Base-by-base conservation (phyloP, 2,797 vertebrate species). In the Darevskia nairensis region DNA sequence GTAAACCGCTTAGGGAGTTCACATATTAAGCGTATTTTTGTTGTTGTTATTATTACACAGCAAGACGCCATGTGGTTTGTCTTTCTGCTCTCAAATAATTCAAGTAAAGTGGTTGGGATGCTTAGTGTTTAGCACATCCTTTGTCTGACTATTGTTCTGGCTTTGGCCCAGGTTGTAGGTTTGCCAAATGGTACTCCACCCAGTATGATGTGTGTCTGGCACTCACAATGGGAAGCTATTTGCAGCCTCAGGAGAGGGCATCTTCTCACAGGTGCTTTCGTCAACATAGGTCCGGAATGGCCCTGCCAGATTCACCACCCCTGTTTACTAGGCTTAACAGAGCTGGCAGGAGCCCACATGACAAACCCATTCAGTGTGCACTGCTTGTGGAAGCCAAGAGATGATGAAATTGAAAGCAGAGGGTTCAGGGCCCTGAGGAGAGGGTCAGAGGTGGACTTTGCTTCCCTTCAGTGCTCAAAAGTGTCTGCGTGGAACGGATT, bases 281-380 rank as follows among this genome's bases (percentile, higher is more conserved):
- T 75, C 61, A 69, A 55, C 11, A 55, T 13, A 55, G 9, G 10
- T 61, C 46, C 74, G 82, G 44, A 35, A 75, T 39, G 69, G n/a
- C 10, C 25, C 44, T 66, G 85, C n/a, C 74, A 71, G 84, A 55
- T 32, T n/a, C 27, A 61, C 59, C 10, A 21, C 84, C 3, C 11
- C 8, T 32, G 21, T 80, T 90, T 75, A 59, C 71, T 29, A 61
- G 86, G 86, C 82, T 84, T 90, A 80, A 87, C 11, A 25, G 76
- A 76, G 75, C 75, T 90, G 89, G 82, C 69, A 6, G 32, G n/a
- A 68, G 21, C 55, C 32, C 8, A 85, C 84, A 44, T 46, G 81
- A 44, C 41, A 19, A 29, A 7, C 82, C 59, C 29, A 68, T 35
- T n/a, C 46, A 32, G 15, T 29, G 46, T 35, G n/a, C 0, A 4